Conservation (phyloP, 2,113 vertebrate genomes). For the Paramisgurnus dabryanus region DNA sequence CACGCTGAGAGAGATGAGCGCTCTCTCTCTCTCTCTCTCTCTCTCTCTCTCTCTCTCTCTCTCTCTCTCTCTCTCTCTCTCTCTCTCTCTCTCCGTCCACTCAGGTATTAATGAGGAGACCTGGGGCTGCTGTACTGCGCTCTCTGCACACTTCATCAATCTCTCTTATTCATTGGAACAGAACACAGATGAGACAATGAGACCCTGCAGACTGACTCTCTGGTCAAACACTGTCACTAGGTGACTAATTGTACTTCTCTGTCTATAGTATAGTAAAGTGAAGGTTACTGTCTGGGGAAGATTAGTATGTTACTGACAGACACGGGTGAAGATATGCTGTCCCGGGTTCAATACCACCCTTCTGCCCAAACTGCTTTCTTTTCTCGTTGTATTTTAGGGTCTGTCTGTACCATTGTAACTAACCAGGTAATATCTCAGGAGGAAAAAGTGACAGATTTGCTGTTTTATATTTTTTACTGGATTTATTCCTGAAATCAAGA, state of each 20-base stretch:
- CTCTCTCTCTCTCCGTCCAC: constrained; percentile 9
- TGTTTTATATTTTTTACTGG: too few relatives aligned
- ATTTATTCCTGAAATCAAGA: too few relatives aligned
- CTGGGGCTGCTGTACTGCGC: constrained; percentile 5
- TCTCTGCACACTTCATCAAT: constrained; percentile 56
- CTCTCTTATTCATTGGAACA: constrained; percentile 66
- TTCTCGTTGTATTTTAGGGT: too few relatives aligned
- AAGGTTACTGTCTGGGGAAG: not conserved
- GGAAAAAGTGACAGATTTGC: too few relatives aligned
- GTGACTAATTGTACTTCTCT: not conserved
- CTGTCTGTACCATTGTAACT: too few relatives aligned
- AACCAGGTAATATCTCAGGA: too few relatives aligned
- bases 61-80: constrained; percentile 34
- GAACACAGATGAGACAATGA: constrained; percentile 58
- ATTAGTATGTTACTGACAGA: not conserved
- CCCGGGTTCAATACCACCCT: too few relatives aligned
- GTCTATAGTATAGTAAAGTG: not conserved
- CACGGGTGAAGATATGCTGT: not conserved
- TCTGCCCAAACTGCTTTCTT: too few relatives aligned
- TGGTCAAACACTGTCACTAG: constrained; percentile 16
- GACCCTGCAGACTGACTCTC: constrained; percentile 52
- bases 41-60: constrained; percentile 32
- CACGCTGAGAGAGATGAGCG: constrained; percentile 50
- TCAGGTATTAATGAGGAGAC: constrained; percentile 48
- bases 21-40: constrained; percentile 39